Conservation (phyloP, 2,888 invertebrate genomes). For the Pseudolycoriella hygida region DNA sequence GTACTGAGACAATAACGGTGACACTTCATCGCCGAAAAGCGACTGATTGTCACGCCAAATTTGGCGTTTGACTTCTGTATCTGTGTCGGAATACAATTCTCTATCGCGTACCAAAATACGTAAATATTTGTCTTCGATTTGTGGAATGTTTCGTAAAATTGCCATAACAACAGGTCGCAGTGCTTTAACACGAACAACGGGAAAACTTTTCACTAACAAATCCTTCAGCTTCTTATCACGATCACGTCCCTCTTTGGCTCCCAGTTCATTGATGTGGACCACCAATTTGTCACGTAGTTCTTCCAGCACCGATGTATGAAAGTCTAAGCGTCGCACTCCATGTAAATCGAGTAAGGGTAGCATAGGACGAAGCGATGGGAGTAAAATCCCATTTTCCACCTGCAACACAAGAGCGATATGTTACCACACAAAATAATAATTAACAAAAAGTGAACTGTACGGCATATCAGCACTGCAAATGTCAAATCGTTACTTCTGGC, state of each 20-base stretch:
- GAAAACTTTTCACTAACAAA: conserved; percentile 78
- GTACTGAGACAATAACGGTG: conserved; percentile 82
- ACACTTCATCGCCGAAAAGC: conserved; percentile 92
- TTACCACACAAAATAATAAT: conserved; percentile 1
- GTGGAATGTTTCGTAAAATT: conserved; percentile 78
- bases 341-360: conserved; percentile 87
- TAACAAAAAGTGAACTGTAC: conserved; percentile 1
- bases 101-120: conserved; percentile 62
- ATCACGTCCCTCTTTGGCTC: conserved; percentile 49
- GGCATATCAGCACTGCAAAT: too few relatives aligned
- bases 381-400: conserved; percentile 76
- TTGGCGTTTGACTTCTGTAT: conserved; percentile 91
- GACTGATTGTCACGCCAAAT: conserved; percentile 98
- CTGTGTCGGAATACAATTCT: conserved; percentile 83
- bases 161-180: conserved; percentile 89
- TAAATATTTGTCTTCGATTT: conserved; percentile 80
- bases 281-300: conserved; percentile 54
- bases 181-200: conserved; percentile 79
- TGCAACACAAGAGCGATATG: conserved; percentile 21
- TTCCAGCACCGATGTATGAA: conserved; percentile 85
- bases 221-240: conserved; percentile 77
- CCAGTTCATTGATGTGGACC: conserved; percentile 68
- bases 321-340: conserved; percentile 80
- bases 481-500: too few relatives aligned
- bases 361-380: conserved; percentile 88